These are phyloP conservation scores for Xestia xanthographa DNA, from an alignment of 2,888 invertebrate species.

Conservation along the genomic window DNA sequence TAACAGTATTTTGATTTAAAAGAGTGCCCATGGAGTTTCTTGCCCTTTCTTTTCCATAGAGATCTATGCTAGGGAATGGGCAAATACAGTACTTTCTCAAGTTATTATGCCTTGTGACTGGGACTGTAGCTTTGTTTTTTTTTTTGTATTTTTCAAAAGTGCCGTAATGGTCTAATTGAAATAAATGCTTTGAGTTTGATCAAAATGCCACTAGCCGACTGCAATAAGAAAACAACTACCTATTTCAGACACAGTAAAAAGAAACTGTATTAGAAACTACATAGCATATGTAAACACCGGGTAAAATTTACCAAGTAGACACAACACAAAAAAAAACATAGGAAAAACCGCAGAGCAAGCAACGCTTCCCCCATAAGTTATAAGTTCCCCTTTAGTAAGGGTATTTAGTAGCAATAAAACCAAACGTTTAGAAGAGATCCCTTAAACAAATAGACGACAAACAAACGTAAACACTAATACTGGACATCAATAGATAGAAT, in stretches of 20 bases:
- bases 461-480: slow-evolving; percentile 67
- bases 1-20: no score
- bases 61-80: no score
- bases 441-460: slow-evolving; percentile 76
- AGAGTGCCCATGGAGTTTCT: no score
- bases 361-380: slow-evolving; percentile 43
- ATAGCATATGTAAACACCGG: background rate
- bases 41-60: no score
- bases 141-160: no score
- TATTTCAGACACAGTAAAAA: background rate
- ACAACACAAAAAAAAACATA: background rate
- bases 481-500: slow-evolving; percentile 75
- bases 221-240: background rate
- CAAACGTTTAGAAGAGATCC: slow-evolving; percentile 74
- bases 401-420: slow-evolving; percentile 73
- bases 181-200: no score
- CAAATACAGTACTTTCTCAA: no score
- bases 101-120: no score
- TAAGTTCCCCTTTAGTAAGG: slow-evolving; percentile 46
- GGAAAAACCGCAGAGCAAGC: slow-evolving; percentile 39
- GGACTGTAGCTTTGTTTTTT: no score
- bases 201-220: background rate
- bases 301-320: background rate
- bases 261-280: background rate
- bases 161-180: no score